Base-by-base conservation (phyloP, 2,888 invertebrate genomes). In the Drosophila macrospina region DNA sequence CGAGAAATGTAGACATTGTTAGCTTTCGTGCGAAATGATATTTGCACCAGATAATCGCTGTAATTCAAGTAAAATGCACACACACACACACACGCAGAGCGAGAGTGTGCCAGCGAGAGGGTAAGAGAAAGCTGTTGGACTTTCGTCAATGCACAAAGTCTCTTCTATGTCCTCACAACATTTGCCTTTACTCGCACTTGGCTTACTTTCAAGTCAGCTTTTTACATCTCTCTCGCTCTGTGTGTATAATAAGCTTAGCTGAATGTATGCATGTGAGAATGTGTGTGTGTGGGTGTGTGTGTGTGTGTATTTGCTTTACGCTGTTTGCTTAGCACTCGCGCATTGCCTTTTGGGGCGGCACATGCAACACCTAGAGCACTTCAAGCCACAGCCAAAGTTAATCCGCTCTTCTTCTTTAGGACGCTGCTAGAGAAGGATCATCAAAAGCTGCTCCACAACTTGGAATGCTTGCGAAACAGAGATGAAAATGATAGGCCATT, bases 1-100 rank as follows among this genome's bases (percentile, higher is more conserved):
- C 73, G 59, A 48, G 59, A 73, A 75, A 79, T 83, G 70, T 72
- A 83, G 85, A 88, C 74, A 86, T 88, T 86, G 84, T 83, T 86
- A 76, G 79, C 74, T 59, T 83, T 74, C 85, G 88, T 85, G 88
- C 84, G 55, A 74, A 88, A 86, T 83, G 74, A 88, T 85, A 85
- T 88, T 86, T 84, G 85, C 63, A 66, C 45, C 69, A 86, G 85
- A 88, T 85, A 85, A 85, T 88, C 88, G 74, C 73, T 56, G 51
- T 85, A 86, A 88, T 88, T 80, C 77, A 69, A 74, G 69, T 63
- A 86, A 76, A 78, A 63, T 68, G 20, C 36, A 61, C 45, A 50
- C n/a, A n/a, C n/a, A n/a, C 62, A 37, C 56, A 59, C 65, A 56
- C 63, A 63, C 20, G 47, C 8, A 6, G 44, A 11, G n/a, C 15